phyloP scores from a whole-genome alignment of 2,797 vertebrate species.

The Bucorvus abyssinicus region DNA sequence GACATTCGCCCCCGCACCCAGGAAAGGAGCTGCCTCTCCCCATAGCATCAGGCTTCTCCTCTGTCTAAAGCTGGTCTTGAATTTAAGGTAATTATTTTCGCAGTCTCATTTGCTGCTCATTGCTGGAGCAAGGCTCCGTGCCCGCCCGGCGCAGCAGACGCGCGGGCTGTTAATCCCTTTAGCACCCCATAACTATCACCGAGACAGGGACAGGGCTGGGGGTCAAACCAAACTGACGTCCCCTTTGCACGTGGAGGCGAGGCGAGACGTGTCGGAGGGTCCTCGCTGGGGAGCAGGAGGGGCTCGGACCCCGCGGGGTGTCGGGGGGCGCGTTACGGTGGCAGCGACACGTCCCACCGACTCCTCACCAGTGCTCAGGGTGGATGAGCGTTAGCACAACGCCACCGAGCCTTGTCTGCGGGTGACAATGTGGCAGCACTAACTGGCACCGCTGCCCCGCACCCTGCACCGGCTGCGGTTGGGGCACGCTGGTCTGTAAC shows the following conservation, averaged over 20 bases:
- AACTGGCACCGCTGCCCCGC: neutral
- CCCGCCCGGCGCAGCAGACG: neutral
- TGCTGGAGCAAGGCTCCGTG: neutral
- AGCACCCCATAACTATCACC: neutral
- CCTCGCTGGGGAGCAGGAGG: accelerated
- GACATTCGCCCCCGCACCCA: accelerated
- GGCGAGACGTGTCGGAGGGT: neutral
- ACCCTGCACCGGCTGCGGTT: accelerated
- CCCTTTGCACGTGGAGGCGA: neutral
- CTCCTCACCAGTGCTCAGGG: neutral
- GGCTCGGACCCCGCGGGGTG: neutral
- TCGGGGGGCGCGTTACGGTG: accelerated
- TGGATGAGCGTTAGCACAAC: accelerated
- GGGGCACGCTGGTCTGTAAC: accelerated
- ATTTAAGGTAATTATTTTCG: neutral
- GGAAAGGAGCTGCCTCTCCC: accelerated
- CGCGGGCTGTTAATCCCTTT: slow-evolving; percentile 27
- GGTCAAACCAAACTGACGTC: neutral
- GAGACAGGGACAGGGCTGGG: neutral
- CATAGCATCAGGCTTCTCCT: accelerated
- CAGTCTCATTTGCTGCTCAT: neutral
- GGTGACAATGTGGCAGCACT: neutral
- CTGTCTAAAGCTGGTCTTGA: neutral
- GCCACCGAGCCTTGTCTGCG: neutral
- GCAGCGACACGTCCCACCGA: neutral